Evolutionary conservation across 1,140 invertebrate species (phyloP).

Genomic region (Eubasilissa regina): DNA sequence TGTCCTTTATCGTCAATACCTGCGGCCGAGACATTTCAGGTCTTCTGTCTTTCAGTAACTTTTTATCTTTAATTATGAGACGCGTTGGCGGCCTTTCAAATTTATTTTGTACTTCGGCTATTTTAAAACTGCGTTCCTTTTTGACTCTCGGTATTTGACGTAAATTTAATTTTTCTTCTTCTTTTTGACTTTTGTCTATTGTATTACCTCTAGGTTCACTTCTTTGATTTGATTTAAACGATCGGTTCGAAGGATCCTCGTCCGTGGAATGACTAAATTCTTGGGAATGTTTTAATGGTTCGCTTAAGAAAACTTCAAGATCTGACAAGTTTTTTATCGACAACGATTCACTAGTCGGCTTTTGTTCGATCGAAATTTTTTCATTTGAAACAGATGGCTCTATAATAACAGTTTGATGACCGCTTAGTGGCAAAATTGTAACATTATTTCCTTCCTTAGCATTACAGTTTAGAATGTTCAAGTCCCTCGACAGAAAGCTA

Average conservation of each 20-base stretch:
- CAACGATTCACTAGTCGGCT: not conserved
- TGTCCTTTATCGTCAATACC: slow-evolving; percentile 73
- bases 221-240: not conserved
- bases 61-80: slow-evolving; percentile 67
- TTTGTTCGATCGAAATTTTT: slow-evolving; percentile 23
- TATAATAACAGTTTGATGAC: slow-evolving; percentile 71
- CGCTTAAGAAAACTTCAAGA: slow-evolving; percentile 1
- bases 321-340: slow-evolving; percentile 10
- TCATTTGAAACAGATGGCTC: slow-evolving; percentile 64
- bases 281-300: slow-evolving; percentile 23
- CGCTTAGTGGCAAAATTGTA: slow-evolving; percentile 69
- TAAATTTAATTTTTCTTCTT: slow-evolving; percentile 30
- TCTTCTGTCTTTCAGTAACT: slow-evolving; percentile 52
- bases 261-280: slow-evolving; percentile 9
- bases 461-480: slow-evolving; percentile 36
- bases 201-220: slow-evolving; percentile 4
- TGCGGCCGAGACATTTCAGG: slow-evolving; percentile 74
- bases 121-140: slow-evolving; percentile 65
- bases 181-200: not conserved
- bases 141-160: slow-evolving; percentile 64
- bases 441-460: slow-evolving; percentile 62
- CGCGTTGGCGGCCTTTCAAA: slow-evolving; percentile 67
- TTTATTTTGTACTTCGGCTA: slow-evolving; percentile 62
- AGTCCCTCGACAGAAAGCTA: slow-evolving; percentile 52
- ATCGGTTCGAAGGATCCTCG: not conserved